Conservation (phyloP, 2,888 invertebrate genomes). For the Aproaerema taeniolella region DNA sequence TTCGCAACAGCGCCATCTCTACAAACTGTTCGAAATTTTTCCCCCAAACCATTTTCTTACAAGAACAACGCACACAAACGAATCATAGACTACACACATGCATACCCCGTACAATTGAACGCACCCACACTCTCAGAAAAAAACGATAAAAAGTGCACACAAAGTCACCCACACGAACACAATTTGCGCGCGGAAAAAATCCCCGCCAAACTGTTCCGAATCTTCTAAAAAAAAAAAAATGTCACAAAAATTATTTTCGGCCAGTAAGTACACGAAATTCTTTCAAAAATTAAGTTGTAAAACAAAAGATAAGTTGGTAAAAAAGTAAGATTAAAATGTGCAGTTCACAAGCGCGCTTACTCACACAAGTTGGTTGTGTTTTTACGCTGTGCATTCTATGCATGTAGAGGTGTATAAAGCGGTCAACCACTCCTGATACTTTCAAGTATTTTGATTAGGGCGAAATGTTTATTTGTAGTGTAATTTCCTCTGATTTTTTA, state of each 20-base stretch:
- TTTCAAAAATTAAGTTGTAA: conserved; percentile 43
- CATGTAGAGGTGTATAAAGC: conserved; percentile 48
- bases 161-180: conserved; percentile 26
- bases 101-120: conserved; percentile 59
- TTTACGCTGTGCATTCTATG: conserved; percentile 53
- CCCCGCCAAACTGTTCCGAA: conserved; percentile 13
- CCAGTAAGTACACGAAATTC: no score
- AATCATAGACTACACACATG: conserved; percentile 42
- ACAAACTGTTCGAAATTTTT: conserved; percentile 67
- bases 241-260: no score
- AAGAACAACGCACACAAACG: conserved; percentile 59
- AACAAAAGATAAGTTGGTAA: conserved; percentile 41
- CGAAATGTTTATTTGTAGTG: no score
- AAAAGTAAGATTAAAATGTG: neutral
- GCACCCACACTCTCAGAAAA: conserved; percentile 72
- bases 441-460: no score
- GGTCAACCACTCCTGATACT: conserved; percentile 36
- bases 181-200: conserved; percentile 4
- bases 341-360: conserved; percentile 44
- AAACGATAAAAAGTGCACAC: conserved; percentile 73
- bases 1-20: conserved; percentile 76
- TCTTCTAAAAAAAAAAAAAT: no score
- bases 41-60: conserved; percentile 74
- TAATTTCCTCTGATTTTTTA: no score
- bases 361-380: conserved; percentile 43